phyloP scores from a whole-genome alignment of 2,888 invertebrate genomes.

The Drepana falcataria region DNA sequence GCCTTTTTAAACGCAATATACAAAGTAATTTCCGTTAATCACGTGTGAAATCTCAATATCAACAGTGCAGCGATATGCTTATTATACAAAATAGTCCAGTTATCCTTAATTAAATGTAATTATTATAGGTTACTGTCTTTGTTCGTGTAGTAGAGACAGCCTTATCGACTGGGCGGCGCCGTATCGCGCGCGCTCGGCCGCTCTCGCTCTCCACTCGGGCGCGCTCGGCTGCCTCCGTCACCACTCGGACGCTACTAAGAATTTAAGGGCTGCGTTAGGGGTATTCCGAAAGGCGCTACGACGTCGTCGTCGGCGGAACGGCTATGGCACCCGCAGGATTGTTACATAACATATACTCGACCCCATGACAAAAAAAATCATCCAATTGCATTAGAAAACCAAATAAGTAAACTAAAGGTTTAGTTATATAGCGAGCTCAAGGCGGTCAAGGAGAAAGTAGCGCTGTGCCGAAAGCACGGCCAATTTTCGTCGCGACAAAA shows the following conservation, averaged over 20 bases:
- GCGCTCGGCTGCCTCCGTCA: conserved; percentile 45
- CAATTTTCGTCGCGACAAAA: conserved; percentile 57
- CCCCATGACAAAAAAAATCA: conserved; percentile 29
- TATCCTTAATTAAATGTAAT: conserved; percentile 76
- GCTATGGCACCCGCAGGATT: conserved; percentile 41
- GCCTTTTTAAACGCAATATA: conserved; percentile 10
- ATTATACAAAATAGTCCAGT: conserved; percentile 64
- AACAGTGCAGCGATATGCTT: conserved; percentile 51
- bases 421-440: conserved; percentile 13
- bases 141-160: conserved; percentile 73
- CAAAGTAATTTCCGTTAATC: conserved; percentile 24
- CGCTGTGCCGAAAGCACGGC: conserved; percentile 35
- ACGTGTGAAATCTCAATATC: conserved; percentile 36
- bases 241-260: conserved; percentile 52
- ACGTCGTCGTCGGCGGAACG: conserved; percentile 49
- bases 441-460: conserved; percentile 40
- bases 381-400: conserved; percentile 14
- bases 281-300: conserved; percentile 54
- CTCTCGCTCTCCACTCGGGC: conserved; percentile 48
- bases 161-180: conserved; percentile 80
- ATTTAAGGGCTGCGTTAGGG: conserved; percentile 72
- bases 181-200: conserved; percentile 55
- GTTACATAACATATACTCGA: conserved; percentile 42
- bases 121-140: conserved; percentile 78
- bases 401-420: conserved; percentile 16